phyloP scores from a whole-genome alignment of 2,113 vertebrate species.

The Sterna hirundo region DNA sequence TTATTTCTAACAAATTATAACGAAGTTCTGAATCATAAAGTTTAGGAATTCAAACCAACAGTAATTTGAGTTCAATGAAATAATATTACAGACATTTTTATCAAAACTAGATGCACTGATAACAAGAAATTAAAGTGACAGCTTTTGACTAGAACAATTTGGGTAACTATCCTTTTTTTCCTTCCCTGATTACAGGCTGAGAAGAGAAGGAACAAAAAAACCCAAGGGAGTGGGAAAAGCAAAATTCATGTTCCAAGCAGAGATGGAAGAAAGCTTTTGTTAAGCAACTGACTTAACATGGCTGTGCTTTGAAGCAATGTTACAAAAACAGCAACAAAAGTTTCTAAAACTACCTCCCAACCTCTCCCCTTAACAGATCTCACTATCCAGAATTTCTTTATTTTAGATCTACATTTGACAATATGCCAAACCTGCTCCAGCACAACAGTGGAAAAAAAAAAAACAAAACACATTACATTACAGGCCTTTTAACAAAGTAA shows the following conservation, averaged over 20 bases:
- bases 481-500: background rate
- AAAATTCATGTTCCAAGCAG: background rate
- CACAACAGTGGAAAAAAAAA: background rate
- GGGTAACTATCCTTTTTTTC: background rate
- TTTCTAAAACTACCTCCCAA: background rate
- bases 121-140: background rate
- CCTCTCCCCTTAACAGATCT: background rate
- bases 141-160: background rate
- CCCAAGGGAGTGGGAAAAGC: accelerated
- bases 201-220: background rate
- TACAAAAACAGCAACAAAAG: background rate
- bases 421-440: background rate
- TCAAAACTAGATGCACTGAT: background rate
- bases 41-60: background rate
- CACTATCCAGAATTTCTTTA: background rate
- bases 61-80: background rate
- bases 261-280: background rate
- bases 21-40: background rate
- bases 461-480: too few species aligned
- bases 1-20: background rate
- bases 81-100: background rate
- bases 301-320: background rate
- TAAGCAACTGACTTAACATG: background rate
- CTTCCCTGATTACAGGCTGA: background rate
- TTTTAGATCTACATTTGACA: background rate